Percentiles rank a stretch among this genome's conserved stretches.
These are phyloP conservation scores for Craniophora ligustri DNA, from an alignment of 2,888 invertebrate genomes.

Conservation along the genomic window DNA sequence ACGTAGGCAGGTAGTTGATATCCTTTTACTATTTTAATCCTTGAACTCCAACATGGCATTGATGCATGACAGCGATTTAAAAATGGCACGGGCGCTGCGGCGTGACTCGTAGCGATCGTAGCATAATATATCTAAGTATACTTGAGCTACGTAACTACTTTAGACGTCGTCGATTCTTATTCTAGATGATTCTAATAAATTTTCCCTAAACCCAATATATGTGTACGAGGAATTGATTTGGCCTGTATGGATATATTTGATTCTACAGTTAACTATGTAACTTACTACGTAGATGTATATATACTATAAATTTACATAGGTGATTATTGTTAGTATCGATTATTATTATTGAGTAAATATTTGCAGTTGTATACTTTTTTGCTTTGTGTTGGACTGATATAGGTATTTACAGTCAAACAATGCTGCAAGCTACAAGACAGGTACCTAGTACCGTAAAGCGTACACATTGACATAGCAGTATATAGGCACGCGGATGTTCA, in stretches of 20 bases:
- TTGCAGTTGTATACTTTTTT: no score
- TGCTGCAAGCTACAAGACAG: not conserved
- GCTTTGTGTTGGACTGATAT: no score
- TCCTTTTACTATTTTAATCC: constrained; percentile 7
- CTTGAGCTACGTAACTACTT: not conserved
- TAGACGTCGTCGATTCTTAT: not conserved
- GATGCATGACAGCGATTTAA: constrained; percentile 3
- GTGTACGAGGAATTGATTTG: not conserved
- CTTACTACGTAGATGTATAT: no score
- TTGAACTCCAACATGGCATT: constrained; percentile 10
- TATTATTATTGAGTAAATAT: no score
- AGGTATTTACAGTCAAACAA: no score
- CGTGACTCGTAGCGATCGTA: constrained; percentile 1
- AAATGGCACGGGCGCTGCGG: not conserved
- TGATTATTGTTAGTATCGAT: no score
- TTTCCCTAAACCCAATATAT: not conserved
- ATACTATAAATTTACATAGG: no score
- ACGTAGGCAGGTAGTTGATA: not conserved
- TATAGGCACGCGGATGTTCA: constrained; percentile 13
- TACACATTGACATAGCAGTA: constrained; percentile 10
- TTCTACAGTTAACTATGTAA: no score
- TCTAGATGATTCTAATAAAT: constrained; percentile 14
- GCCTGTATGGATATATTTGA: no score
- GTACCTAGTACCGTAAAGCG: not conserved
- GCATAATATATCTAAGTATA: constrained; percentile 1